Conservation (phyloP, 2,888 invertebrate species). For the Stenotaenia linearis region DNA sequence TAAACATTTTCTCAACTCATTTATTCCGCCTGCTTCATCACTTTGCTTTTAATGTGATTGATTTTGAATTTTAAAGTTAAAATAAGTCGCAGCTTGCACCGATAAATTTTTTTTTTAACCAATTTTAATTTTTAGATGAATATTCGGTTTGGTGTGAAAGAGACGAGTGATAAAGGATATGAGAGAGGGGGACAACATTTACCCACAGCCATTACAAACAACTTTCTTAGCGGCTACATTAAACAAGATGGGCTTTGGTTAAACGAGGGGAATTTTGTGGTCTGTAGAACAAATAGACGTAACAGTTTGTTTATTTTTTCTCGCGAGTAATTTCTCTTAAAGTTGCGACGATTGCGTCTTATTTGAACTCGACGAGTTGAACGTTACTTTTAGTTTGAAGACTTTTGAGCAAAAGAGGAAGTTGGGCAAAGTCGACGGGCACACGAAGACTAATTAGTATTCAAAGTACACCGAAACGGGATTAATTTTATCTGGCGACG, state of each 20-base stretch:
- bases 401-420: conserved; percentile 16
- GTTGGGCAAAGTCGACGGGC: conserved; percentile 19
- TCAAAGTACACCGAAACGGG: conserved; percentile 34
- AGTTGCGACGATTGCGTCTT: background rate
- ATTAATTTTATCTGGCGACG: conserved; percentile 35
- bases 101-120: background rate
- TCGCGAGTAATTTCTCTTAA: background rate
- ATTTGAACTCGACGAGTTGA: background rate
- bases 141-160: background rate
- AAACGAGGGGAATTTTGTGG: background rate
- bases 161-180: background rate
- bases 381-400: background rate
- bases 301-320: background rate
- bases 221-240: background rate
- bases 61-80: conserved; percentile 20
- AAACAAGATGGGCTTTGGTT: background rate
- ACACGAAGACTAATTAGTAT: conserved; percentile 32
- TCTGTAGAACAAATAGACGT: background rate
- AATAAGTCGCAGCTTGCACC: conserved; percentile 10
- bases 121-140: conserved; percentile 4
- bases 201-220: background rate
- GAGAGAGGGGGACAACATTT: background rate
- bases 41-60: conserved; percentile 7
- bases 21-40: conserved; percentile 21
- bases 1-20: conserved; percentile 26